Percentiles rank a stretch among this genome's conserved stretches.
phyloP scores from a whole-genome alignment of 2,113 vertebrate genomes.

The Alaudala cheleensis region DNA sequence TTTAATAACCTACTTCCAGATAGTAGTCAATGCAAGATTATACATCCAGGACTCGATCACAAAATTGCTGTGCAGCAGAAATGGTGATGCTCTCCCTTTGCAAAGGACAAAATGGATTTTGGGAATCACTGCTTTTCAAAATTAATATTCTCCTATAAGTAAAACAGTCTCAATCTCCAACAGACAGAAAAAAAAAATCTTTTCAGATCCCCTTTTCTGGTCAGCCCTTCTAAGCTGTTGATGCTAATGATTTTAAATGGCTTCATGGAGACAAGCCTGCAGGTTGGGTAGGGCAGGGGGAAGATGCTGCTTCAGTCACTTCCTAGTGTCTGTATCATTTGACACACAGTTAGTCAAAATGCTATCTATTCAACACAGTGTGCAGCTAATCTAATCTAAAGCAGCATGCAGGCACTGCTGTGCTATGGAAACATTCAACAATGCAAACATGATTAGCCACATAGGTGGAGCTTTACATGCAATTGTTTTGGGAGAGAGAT shows the following conservation, averaged over 20 bases:
- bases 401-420: conserved; percentile 36
- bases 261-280: background rate
- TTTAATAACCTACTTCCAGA: background rate
- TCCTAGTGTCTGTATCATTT: conserved; percentile 29
- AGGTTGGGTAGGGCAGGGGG: background rate
- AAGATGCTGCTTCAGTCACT: conserved; percentile 12
- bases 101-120: background rate
- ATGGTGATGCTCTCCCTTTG: rapidly evolving
- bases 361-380: conserved; percentile 65
- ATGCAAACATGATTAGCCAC: conserved; percentile 65
- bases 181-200: background rate
- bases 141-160: background rate
- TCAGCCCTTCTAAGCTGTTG: background rate
- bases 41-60: background rate
- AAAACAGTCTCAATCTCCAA: background rate
- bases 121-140: background rate
- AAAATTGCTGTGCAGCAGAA: background rate
- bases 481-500: conserved; percentile 47
- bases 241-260: conserved; percentile 17
- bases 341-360: conserved; percentile 52
- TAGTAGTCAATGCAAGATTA: background rate
- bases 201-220: background rate
- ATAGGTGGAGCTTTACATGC: conserved; percentile 57
- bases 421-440: conserved; percentile 50
- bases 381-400: conserved; percentile 71